Evolutionary conservation across 1,140 invertebrate species (phyloP), one percentile per base, ranked within the genome.

Genomic region (Proctacanthus coquilletti): DNA sequence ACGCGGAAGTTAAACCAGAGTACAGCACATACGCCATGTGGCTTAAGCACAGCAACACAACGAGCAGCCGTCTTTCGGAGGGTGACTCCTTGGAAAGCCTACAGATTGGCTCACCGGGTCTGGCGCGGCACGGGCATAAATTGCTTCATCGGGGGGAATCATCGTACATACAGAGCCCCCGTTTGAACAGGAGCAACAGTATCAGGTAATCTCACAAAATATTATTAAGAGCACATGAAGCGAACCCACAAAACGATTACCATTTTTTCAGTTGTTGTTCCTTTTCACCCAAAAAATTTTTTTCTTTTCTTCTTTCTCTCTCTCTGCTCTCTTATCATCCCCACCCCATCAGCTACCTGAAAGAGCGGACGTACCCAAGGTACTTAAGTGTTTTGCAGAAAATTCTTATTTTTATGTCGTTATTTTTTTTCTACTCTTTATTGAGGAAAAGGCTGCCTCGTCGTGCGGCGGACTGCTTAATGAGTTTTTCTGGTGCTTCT

Each of bases 321-420:
- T 41, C 41, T 38, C 11, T 17, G 29, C 15, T 40, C 19, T 33
- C 25, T 34, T 38, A 31, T 39, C 44, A 48, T 48, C 44, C 40
- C 40, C 41, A 39, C 40, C 44, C 46, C 44, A 38, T 33, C 48
- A 84, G 82, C 78, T 81, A 83, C 68, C 79, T 84, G 61, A 74
- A 79, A 74, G 81, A 84, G 71, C 71, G 82, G 80, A 85, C 82
- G 49, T 85, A 84, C 65, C 82, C 82, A 73, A 85, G 82, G 82
- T 85, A 84, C 67, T 15, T 27, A n/a, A n/a, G n/a, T n/a, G n/a
- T n/a, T n/a, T n/a, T n/a, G n/a, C n/a, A n/a, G n/a, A n/a, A n/a
- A n/a, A n/a, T n/a, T n/a, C n/a, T n/a, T n/a, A n/a, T n/a, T n/a
- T n/a, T n/a, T n/a, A n/a, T n/a, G n/a, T n/a, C n/a, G n/a, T n/a